A percentile compares a stretch with the other conserved stretches of the same genome.
Evolutionary conservation across 1,140 invertebrate species (phyloP).

Genomic region (Conopomorpha cramerella): DNA sequence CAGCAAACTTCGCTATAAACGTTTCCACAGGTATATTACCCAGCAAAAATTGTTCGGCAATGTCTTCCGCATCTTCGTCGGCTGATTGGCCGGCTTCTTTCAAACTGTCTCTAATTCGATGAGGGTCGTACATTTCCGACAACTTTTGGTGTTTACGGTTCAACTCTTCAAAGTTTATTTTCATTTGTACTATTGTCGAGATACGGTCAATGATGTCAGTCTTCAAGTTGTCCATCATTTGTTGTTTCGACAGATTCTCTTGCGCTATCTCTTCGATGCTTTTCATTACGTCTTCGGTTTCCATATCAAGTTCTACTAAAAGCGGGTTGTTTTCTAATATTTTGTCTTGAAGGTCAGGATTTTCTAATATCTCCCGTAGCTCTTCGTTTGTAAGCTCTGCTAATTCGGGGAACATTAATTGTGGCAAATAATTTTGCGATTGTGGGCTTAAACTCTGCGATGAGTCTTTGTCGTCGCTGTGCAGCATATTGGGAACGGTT

Average conservation of each 20-base stretch:
- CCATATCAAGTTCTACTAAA: slow-evolving; percentile 68
- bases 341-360: slow-evolving; percentile 70
- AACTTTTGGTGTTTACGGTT: slow-evolving; percentile 71
- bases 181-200: slow-evolving; percentile 69
- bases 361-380: slow-evolving; percentile 68
- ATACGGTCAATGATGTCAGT: slow-evolving; percentile 66
- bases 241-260: slow-evolving; percentile 71
- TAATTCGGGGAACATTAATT: slow-evolving; percentile 67
- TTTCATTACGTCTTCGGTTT: slow-evolving; percentile 72
- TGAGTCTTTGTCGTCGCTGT: slow-evolving; percentile 20
- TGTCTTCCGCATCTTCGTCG: slow-evolving; percentile 74
- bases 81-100: slow-evolving; percentile 64
- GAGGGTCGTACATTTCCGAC: slow-evolving; percentile 73
- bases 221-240: slow-evolving; percentile 65
- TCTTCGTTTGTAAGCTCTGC: slow-evolving; percentile 70
- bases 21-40: slow-evolving; percentile 36
- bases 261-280: slow-evolving; percentile 74
- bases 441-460: slow-evolving; percentile 20
- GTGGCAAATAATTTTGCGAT: too few relatives aligned
- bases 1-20: neutral
- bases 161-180: slow-evolving; percentile 70
- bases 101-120: slow-evolving; percentile 70
- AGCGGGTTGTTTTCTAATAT: slow-evolving; percentile 71
- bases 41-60: slow-evolving; percentile 75
- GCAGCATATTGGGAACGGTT: slow-evolving; percentile 31